Percentiles rank a stretch among this genome's conserved stretches.
Evolutionary conservation across 30 jellyfish, hydroid and myxozoan genomes (phyloP).

Genomic region (Cassiopea andromeda): DNA sequence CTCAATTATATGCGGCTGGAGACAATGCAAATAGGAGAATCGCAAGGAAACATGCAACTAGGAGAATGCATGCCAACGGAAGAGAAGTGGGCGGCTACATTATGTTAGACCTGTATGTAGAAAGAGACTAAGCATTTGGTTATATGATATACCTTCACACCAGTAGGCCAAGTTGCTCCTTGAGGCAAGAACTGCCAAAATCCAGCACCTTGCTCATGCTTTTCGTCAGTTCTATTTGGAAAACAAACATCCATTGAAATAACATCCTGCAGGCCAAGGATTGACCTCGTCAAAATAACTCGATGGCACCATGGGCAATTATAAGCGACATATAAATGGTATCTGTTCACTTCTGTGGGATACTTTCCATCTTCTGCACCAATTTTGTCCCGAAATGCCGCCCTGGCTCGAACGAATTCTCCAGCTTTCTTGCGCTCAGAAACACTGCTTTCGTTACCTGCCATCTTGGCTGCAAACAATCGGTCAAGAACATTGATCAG

Average conservation of each 20-base stretch:
- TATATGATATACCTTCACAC: constrained; percentile 43
- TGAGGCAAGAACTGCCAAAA: constrained; percentile 69
- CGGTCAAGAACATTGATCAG: no score
- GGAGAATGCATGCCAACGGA: no score
- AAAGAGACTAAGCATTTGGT: no score
- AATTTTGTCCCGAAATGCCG: constrained; percentile 66
- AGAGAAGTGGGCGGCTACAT: no score
- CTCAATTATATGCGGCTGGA: no score
- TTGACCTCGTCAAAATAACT: constrained; percentile 48
- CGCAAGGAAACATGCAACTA: no score
- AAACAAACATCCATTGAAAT: constrained; percentile 72
- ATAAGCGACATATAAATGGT: constrained; percentile 62
- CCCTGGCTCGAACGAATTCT: constrained; percentile 53
- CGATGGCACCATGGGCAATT: constrained; percentile 75
- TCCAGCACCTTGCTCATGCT: constrained; percentile 66
- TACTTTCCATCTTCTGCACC: constrained; percentile 55
- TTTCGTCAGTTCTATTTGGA: constrained; percentile 62
- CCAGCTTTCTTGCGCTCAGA: constrained; percentile 64
- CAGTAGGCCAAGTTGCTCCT: constrained; percentile 66
- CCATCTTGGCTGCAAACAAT: no score
- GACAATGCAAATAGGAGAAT: no score
- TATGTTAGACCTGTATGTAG: no score
- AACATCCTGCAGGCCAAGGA: constrained; percentile 62
- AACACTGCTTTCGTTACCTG: constrained; percentile 25
- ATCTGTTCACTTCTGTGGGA: constrained; percentile 55